Evolutionary conservation across 2,797 vertebrate genomes (phyloP), one percentile per base, ranked within the genome.

Genomic region (Platyrinchus mystaceus): DNA sequence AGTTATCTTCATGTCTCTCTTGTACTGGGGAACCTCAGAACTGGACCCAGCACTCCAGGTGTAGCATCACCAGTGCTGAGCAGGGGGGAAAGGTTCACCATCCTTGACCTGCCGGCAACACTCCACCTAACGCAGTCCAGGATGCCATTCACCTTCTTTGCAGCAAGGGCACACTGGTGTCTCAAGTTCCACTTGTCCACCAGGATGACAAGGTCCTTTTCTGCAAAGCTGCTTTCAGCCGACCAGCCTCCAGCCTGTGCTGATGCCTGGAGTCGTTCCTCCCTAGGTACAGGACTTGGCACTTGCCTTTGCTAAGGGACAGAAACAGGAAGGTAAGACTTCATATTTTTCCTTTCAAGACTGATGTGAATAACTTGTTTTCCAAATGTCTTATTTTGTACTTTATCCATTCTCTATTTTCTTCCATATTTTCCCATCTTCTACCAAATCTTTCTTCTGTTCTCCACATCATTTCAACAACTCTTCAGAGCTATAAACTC

Each of bases 1-100:
- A 0, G 0, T 43, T 47, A 47, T 30, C 24, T 23, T 50, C 0
- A 0, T 8, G 28, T 34, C 44, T 66, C 21, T 46, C 44, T 12
- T 2, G 5, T 23, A 19, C 52, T 20, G 15, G 30, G 36, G 52
- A 53, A 26, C 30, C 30, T 47, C 52, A 44, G 28, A 84, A 44
- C 10, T 10, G 5, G 46, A 59, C 7, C 6, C 76, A 69, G 55
- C 27, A 39, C 19, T 30, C 12, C 59, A 63, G 5, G 3, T 21
- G 12, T 6, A 23, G 46, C 68, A 63, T 23, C 21, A 26, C 5
- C 28, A 14, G 55, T 0, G 23, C 49, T 20, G 28, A 75, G 58
- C 32, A 68, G 20, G 63, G 15, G 10, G 9, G 47, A 71, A 18
- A 37, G 37, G 52, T n/a, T 21, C 53, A 68, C n/a, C 28, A 79